Evolutionary conservation across 2,113 vertebrate species (phyloP).

Genomic region (Carettochelys insculpta): DNA sequence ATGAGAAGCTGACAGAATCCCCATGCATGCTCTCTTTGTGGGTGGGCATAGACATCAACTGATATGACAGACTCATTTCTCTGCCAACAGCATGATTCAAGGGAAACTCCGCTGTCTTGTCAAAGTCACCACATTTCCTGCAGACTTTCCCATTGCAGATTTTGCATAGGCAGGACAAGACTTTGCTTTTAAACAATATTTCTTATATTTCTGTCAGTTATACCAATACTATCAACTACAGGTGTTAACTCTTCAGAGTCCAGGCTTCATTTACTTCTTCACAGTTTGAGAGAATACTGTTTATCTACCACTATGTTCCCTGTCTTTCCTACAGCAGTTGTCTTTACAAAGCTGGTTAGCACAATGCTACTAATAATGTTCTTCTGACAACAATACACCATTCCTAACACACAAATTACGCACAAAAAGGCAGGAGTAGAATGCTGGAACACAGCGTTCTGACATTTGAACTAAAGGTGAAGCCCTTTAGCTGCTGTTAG

Average conservation of each 20-base stretch:
- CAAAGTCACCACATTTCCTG: no score
- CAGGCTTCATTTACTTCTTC: neutral
- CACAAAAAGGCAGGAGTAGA: neutral
- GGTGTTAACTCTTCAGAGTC: neutral
- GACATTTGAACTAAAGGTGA: neutral
- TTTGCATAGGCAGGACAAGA: neutral
- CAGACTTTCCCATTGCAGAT: neutral
- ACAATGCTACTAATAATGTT: neutral
- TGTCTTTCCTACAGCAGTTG: neutral
- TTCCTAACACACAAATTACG: fast-evolving
- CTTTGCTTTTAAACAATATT: neutral
- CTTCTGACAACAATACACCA: neutral
- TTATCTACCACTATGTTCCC: neutral
- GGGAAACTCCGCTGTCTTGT: neutral
- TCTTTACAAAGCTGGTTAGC: neutral
- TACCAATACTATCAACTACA: neutral
- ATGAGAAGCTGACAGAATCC: neutral
- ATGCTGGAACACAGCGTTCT: neutral
- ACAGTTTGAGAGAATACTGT: no score
- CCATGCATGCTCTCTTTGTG: neutral
- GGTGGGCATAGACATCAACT: neutral
- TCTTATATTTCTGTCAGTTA: neutral
- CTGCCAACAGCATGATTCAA: neutral
- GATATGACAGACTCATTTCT: neutral
- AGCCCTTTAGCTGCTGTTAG: neutral